Conservation (phyloP, 1,140 invertebrate genomes). For the Zaprionus kolodkinae region DNA sequence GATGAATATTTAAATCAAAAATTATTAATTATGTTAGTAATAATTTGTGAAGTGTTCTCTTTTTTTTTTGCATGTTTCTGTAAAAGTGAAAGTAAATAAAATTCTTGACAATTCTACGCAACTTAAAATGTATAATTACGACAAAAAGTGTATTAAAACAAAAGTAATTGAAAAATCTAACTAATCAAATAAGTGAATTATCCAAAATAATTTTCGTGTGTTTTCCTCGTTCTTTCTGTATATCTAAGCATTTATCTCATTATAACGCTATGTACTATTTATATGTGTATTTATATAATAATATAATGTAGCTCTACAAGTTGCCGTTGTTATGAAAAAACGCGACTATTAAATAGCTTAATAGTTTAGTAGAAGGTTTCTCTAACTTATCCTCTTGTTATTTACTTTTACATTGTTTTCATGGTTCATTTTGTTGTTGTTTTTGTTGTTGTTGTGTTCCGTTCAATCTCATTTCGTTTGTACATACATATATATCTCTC, state of each 20-base stretch:
- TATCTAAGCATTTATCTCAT: conserved; percentile 13
- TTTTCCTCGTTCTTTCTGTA: conserved; percentile 19
- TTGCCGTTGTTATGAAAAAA: conserved; percentile 57
- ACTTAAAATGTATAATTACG: conserved; percentile 45
- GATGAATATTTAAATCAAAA: conserved; percentile 41
- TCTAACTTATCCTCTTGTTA: conserved; percentile 15
- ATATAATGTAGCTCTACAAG: conserved; percentile 48
- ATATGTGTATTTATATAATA: conserved; percentile 39
- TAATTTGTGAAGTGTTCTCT: conserved; percentile 21
- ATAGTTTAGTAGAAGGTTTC: conserved; percentile 48
- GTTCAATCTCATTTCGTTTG: conserved; percentile 23
- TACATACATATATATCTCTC: conserved; percentile 12
- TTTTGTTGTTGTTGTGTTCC: conserved; percentile 17
- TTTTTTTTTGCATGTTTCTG: conserved; percentile 34
- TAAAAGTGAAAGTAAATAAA: conserved; percentile 23
- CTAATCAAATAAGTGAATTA: conserved; percentile 18
- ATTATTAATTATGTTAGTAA: conserved; percentile 23
- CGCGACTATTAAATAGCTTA: conserved; percentile 58
- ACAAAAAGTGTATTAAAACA: conserved; percentile 46
- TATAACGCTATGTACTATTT: conserved; percentile 40
- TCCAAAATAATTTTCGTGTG: conserved; percentile 31
- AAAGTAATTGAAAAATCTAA: conserved; percentile 28
- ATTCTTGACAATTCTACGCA: conserved; percentile 29
- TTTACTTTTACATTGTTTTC: conserved; percentile 18
- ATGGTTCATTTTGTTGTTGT: conserved; percentile 36